phyloP scores from a whole-genome alignment of 1,140 invertebrate species.

The Andrena cerasifolii region DNA sequence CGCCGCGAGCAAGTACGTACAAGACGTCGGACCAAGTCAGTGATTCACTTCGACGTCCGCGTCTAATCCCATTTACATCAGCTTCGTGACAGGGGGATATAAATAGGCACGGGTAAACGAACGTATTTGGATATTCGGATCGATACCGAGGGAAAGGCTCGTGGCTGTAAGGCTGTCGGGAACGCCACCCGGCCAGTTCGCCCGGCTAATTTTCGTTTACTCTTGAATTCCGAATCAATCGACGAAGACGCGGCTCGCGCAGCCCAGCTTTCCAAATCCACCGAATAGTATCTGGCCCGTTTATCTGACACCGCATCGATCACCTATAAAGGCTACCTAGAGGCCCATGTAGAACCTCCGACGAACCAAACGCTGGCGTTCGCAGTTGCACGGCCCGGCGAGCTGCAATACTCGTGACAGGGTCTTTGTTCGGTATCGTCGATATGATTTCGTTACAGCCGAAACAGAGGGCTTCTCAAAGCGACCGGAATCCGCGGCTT shows the following conservation, averaged over 20 bases:
- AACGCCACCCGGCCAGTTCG: no score
- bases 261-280: constrained; percentile 21
- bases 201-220: neutral
- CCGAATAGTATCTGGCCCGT: constrained; percentile 35
- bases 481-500: neutral
- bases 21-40: no score
- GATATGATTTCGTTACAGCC: constrained; percentile 11
- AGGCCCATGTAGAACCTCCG: constrained; percentile 14
- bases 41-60: no score
- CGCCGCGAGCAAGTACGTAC: neutral
- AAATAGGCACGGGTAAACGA: no score
- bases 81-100: no score
- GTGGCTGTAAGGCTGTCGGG: no score
- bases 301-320: constrained; percentile 53
- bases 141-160: no score
- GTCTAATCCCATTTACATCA: no score
- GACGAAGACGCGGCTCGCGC: constrained; percentile 1
- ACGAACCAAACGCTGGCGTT: constrained; percentile 23
- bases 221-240: neutral
- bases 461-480: neutral
- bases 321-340: constrained; percentile 28
- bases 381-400: neutral
- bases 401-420: constrained; percentile 38
- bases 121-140: no score
- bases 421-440: constrained; percentile 34